phyloP scores from a whole-genome alignment of 1,140 invertebrate genomes.

The Chrysopa pallens region DNA sequence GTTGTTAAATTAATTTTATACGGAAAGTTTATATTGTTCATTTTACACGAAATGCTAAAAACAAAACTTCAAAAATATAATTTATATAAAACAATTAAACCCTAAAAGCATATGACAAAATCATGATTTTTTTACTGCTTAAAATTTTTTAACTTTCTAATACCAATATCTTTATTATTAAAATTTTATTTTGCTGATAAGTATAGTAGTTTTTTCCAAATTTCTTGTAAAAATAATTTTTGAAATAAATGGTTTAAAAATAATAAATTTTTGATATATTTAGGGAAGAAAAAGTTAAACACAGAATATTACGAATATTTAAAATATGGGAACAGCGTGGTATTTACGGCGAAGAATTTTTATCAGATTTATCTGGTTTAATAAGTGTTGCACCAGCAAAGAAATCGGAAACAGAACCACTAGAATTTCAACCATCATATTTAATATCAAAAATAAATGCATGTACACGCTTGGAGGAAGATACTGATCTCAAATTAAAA shows the following conservation, averaged over 20 bases:
- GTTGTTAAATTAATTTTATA: too few relatives aligned
- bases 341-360: constrained; percentile 73
- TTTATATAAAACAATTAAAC: too few relatives aligned
- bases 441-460: constrained; percentile 47
- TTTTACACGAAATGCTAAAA: too few relatives aligned
- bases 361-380: constrained; percentile 63
- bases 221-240: too few relatives aligned
- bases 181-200: too few relatives aligned
- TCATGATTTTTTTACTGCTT: too few relatives aligned
- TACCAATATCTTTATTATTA: too few relatives aligned
- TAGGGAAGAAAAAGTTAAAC: constrained; percentile 74
- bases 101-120: too few relatives aligned
- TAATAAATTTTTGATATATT: constrained; percentile 10
- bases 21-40: too few relatives aligned
- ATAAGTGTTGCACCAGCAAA: constrained; percentile 57
- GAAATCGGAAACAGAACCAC: constrained; percentile 39
- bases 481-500: constrained; percentile 44
- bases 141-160: too few relatives aligned
- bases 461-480: constrained; percentile 41
- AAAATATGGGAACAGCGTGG: constrained; percentile 86
- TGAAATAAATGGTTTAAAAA: not conserved
- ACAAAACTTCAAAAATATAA: too few relatives aligned
- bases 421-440: constrained; percentile 39
- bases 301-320: constrained; percentile 73
- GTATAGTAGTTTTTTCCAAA: too few relatives aligned